Conservation (phyloP, 2,888 invertebrate species). For the Lissonota sp. region DNA sequence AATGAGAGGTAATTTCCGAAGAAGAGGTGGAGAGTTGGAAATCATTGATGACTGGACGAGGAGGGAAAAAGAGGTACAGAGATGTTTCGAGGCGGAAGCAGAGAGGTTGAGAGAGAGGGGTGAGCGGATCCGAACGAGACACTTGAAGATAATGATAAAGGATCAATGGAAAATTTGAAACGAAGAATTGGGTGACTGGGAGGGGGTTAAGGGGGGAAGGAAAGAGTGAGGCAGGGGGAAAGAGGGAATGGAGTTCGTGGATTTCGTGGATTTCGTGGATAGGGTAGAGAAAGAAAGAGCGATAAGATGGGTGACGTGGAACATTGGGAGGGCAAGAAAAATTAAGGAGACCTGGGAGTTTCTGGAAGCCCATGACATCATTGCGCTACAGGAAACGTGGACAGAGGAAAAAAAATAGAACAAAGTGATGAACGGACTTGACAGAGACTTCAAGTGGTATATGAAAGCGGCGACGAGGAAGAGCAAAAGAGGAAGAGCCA, state of each 20-base stretch:
- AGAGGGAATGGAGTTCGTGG: no score
- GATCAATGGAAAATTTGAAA: background rate
- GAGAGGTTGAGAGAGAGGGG: no score
- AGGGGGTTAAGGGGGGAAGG: no score
- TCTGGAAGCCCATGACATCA: background rate
- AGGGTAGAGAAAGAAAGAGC: background rate
- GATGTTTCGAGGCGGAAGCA: no score
- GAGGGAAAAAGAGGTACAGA: no score
- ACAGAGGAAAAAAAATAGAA: conserved; percentile 16
- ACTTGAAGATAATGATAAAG: background rate
- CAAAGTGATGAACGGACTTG: background rate
- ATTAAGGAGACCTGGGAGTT: background rate
- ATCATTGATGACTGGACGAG: no score
- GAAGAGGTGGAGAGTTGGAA: background rate
- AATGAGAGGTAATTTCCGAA: background rate
- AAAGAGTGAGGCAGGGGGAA: no score
- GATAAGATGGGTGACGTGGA: conserved; percentile 2
- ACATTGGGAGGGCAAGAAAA: conserved; percentile 15
- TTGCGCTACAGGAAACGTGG: conserved; percentile 17
- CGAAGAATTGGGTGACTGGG: no score
- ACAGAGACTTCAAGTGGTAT: conserved; percentile 26
- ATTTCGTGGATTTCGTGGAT: no score
- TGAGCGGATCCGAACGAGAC: no score
- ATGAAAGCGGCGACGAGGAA: conserved; percentile 14
- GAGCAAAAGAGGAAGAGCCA: conserved; percentile 31